Percentiles rank a stretch among this genome's conserved stretches.
These are phyloP conservation scores for Coelopa frigida DNA, from an alignment of 1,140 invertebrate genomes.

Conservation along the genomic window DNA sequence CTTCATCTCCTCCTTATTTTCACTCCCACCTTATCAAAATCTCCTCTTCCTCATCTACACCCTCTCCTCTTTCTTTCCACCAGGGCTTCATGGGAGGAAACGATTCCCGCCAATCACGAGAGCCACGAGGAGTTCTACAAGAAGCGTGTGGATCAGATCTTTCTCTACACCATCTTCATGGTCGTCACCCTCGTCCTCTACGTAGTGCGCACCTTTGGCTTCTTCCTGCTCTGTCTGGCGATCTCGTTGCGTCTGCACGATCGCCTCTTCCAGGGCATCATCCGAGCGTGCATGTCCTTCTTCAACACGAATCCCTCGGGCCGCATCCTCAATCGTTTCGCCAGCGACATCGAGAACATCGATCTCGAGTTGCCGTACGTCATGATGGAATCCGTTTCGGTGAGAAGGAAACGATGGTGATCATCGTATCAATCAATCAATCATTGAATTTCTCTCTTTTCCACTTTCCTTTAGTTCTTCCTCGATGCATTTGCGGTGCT, in stretches of 20 bases:
- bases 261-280: slow-evolving; percentile 72
- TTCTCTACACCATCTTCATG: slow-evolving; percentile 29
- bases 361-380: slow-evolving; percentile 74
- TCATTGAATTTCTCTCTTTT: neutral
- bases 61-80: neutral
- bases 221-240: slow-evolving; percentile 71
- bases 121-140: slow-evolving; percentile 19
- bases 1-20: neutral
- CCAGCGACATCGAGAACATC: slow-evolving; percentile 76
- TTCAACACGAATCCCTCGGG: slow-evolving; percentile 81
- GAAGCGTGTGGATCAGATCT: slow-evolving; percentile 21
- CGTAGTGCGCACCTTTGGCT: slow-evolving; percentile 57
- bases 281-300: slow-evolving; percentile 77
- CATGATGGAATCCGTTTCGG: slow-evolving; percentile 65
- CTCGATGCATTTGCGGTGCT: slow-evolving; percentile 60
- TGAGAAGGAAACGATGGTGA: slow-evolving; percentile 49
- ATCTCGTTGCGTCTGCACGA: slow-evolving; percentile 77
- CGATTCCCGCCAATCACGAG: slow-evolving; percentile 25
- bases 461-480: slow-evolving; percentile 46
- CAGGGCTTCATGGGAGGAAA: slow-evolving; percentile 42
- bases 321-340: slow-evolving; percentile 76
- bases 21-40: neutral
- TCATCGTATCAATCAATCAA: too few species aligned
- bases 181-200: slow-evolving; percentile 29
- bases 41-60: neutral